Base-by-base conservation (phyloP, 2,888 invertebrate species). In the Protodeltote pygarga region DNA sequence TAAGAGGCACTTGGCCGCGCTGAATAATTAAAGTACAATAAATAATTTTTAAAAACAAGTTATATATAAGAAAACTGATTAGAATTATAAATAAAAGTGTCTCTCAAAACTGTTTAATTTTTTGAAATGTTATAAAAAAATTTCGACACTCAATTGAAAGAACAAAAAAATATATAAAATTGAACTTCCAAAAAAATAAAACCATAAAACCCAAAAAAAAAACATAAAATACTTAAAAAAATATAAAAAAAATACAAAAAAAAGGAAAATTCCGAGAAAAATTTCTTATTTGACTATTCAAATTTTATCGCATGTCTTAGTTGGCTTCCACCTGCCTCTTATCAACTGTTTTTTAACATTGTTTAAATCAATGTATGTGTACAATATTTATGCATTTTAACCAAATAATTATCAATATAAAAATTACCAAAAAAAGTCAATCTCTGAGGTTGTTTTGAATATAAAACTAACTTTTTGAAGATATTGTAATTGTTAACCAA, bases 1-100 rank as follows among this genome's bases (percentile, higher is more conserved):
- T 84, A 81, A 80, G 81, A 79, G 87, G 86, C 87, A 81, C 80
- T 77, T 73, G 74, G 83, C 83, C 82, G 74, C 79, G 78, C 81
- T 80, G 78, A 79, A 80, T 83, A 72, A 78, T 79, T 78, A 83
- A 85, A 90, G 90, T 90, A 89, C 90, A 90, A 90, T 89, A 86
- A 87, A 87, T 87, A 82, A 80, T 87, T 85, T 83, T 85, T 79
- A 77, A 81, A 79, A 82, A 81, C 75, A 65, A 75, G 76, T 83
- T 86, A 83, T 79, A 59, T 81, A 60, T 89, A 90, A 89, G 87
- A 86, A 87, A 87, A 89, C 86, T 86, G 79, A 85, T 80, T 85
- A 85, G 83, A 77, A 65, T 80, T 73, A 74, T 71, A 73, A 73
- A 79, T 67, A 83, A 81, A 81, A 77, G 84, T 86, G 85, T 89